Conservation (phyloP, 2,888 invertebrate genomes). For the Melikaiella ostensackeni region DNA sequence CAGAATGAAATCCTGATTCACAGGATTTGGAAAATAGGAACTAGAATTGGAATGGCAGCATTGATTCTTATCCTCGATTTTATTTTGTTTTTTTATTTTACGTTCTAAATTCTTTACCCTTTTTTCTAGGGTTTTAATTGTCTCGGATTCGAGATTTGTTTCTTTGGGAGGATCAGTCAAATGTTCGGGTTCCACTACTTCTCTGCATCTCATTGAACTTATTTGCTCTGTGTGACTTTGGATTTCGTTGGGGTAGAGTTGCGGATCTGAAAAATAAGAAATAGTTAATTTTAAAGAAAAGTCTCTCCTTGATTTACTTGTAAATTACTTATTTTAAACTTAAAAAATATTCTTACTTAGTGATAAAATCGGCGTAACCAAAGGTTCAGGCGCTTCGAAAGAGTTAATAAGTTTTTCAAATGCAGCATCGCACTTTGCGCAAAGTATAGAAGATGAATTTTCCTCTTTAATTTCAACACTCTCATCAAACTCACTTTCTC, state of each 20-base stretch:
- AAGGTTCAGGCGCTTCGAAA: background rate
- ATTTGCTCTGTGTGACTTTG: background rate
- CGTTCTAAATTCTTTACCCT: conserved; percentile 5
- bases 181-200: background rate
- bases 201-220: background rate
- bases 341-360: background rate
- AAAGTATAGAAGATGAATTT: conserved; percentile 7
- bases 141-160: background rate
- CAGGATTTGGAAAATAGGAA: conserved; percentile 5
- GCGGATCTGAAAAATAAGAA: background rate
- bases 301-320: background rate
- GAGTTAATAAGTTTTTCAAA: background rate
- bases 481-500: background rate
- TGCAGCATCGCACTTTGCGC: conserved; percentile 1
- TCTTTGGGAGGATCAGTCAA: background rate
- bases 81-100: background rate
- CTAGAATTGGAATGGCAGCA: conserved; percentile 25
- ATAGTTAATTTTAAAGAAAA: background rate
- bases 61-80: background rate
- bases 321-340: background rate
- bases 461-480: background rate
- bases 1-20: conserved; percentile 7
- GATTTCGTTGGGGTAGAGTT: background rate
- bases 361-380: conserved; percentile 1
- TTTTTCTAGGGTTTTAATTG: background rate